Conservation (phyloP, 2,888 invertebrate species). For the Callimorpha dominula region DNA sequence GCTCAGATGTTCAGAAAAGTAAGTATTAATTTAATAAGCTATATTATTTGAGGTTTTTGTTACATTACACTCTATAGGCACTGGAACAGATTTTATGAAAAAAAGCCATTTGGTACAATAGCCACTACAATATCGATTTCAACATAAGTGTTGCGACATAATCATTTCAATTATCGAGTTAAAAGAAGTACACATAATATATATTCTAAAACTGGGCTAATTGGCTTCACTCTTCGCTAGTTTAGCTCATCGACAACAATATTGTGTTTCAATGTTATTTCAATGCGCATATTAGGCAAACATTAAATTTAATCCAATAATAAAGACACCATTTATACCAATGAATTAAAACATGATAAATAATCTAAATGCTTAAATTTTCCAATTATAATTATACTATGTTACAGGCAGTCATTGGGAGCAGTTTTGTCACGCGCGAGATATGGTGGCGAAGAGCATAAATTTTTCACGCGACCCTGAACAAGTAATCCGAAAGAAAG, state of each 20-base stretch:
- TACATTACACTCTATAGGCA: too few relatives aligned
- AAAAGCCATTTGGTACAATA: too few relatives aligned
- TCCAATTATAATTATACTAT: neutral
- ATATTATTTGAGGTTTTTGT: neutral
- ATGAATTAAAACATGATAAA: neutral
- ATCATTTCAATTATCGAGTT: too few relatives aligned
- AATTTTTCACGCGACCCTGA: conserved; percentile 63
- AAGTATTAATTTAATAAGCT: conserved; percentile 12
- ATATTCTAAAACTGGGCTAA: too few relatives aligned
- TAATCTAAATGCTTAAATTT: too few relatives aligned
- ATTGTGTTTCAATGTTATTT: too few relatives aligned
- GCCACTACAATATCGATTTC: too few relatives aligned
- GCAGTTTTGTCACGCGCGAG: conserved; percentile 74
- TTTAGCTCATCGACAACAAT: too few relatives aligned
- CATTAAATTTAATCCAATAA: neutral
- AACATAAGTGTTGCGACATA: too few relatives aligned
- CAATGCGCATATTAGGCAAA: neutral
- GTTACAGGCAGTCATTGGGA: conserved; percentile 72
- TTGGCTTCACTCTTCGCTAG: too few relatives aligned
- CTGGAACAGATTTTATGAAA: too few relatives aligned
- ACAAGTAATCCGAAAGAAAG: conserved; percentile 54
- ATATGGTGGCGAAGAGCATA: conserved; percentile 68
- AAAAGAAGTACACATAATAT: too few relatives aligned
- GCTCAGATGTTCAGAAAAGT: conserved; percentile 25
- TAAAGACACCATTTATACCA: neutral